phyloP scores from a whole-genome alignment of 2,888 invertebrate species.

The Dolomedes plantarius region DNA sequence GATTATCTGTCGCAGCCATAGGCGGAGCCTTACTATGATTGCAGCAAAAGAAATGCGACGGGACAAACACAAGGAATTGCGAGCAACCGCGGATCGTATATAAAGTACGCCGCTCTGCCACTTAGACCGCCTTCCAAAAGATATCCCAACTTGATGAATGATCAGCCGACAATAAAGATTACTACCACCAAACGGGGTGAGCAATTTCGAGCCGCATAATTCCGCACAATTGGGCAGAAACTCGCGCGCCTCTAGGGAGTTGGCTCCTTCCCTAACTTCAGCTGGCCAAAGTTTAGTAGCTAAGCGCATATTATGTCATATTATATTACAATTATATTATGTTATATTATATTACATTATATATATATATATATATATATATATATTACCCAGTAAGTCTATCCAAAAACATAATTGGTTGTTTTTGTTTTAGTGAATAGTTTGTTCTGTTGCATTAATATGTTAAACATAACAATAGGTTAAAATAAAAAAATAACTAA shows the following conservation, averaged over 20 bases:
- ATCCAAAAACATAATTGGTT: no score
- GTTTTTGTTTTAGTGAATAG: no score
- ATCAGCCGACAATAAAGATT: conserved; percentile 34
- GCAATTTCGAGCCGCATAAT: neutral
- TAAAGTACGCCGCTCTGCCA: conserved; percentile 29
- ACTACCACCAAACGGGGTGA: conserved; percentile 13
- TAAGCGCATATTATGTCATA: no score
- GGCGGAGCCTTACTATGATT: conserved; percentile 68
- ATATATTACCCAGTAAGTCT: no score
- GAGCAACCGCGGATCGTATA: conserved; percentile 44
- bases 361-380: no score
- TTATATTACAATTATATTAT: no score
- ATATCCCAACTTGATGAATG: conserved; percentile 29
- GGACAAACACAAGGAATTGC: conserved; percentile 44
- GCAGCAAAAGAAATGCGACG: conserved; percentile 60
- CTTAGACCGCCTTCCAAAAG: neutral
- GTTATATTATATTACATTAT: no score
- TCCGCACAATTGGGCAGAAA: neutral
- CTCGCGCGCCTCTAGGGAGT: neutral
- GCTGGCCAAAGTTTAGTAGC: neutral
- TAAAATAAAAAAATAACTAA: no score
- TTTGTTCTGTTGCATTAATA: no score
- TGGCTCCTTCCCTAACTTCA: neutral
- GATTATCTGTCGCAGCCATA: conserved; percentile 69
- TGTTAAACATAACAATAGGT: no score